These are phyloP conservation scores for Drosophila colorata DNA, from an alignment of 2,888 invertebrate species.

Conservation along the genomic window DNA sequence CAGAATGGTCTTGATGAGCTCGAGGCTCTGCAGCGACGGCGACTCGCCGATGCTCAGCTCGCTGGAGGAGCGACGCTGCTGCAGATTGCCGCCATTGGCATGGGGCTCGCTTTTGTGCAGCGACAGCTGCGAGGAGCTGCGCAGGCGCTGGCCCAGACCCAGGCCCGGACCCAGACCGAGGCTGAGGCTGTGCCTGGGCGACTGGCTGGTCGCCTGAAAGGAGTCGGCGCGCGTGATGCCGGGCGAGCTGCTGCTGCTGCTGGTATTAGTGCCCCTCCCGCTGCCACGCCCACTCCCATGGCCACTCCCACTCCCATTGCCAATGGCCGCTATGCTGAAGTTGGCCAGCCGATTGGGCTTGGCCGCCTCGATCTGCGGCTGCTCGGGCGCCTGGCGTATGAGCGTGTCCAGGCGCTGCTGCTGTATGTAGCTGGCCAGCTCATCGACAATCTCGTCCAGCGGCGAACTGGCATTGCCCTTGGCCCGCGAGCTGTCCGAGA, in stretches of 20 bases:
- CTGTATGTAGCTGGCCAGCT: conserved; percentile 76
- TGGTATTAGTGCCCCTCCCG: background rate
- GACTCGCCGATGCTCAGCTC: conserved; percentile 85
- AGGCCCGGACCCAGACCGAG: conserved; percentile 1
- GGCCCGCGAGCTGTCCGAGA: conserved; percentile 72
- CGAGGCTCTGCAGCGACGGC: conserved; percentile 84
- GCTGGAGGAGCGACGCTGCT: conserved; percentile 83
- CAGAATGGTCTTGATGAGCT: conserved; percentile 84
- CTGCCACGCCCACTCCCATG: conserved; percentile 14
- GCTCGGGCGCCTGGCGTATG: conserved; percentile 65
- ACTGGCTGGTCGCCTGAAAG: conserved; percentile 71
- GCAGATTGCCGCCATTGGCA: conserved; percentile 43
- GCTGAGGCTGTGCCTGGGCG: conserved; percentile 14
- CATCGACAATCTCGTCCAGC: conserved; percentile 79
- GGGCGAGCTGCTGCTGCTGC: conserved; percentile 25
- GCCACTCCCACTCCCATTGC: conserved; percentile 12
- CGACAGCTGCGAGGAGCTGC: conserved; percentile 84
- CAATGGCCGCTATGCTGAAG: conserved; percentile 76
- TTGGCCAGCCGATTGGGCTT: conserved; percentile 82
- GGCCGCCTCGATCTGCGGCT: conserved; percentile 74
- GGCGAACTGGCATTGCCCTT: conserved; percentile 53
- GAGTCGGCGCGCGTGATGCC: conserved; percentile 81
- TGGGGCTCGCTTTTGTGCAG: conserved; percentile 74
- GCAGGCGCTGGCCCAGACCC: conserved; percentile 33
- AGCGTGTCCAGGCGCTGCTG: conserved; percentile 79